A percentile compares a stretch with the other conserved stretches of the same genome.
phyloP scores from a whole-genome alignment of 2,797 vertebrate species.

The Rhynchonycteris naso region DNA sequence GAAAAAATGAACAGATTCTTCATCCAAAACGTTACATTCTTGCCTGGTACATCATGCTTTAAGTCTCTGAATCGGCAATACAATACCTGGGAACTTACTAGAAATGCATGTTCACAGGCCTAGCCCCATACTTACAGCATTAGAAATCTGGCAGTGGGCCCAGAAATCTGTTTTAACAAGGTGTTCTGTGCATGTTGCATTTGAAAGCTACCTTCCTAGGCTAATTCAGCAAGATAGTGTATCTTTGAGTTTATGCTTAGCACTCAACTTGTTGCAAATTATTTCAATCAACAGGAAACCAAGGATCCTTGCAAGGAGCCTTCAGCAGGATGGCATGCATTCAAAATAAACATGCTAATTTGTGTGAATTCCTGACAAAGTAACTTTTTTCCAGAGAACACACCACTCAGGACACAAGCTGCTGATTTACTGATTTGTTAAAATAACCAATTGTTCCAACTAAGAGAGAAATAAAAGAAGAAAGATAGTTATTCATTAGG shows the following conservation, averaged over 20 bases:
- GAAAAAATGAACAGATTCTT: not conserved
- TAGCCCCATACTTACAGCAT: not conserved
- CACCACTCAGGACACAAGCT: slow-evolving; percentile 48
- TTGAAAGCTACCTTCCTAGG: not conserved
- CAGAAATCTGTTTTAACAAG: slow-evolving; percentile 16
- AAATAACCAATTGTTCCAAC: slow-evolving; percentile 54
- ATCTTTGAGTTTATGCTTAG: slow-evolving; percentile 5
- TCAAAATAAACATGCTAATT: slow-evolving; percentile 65
- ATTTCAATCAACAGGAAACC: slow-evolving; percentile 61
- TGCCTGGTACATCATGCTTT: not conserved
- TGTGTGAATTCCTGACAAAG: slow-evolving; percentile 55
- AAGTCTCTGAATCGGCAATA: not conserved
- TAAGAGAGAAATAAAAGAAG: not conserved
- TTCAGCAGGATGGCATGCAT: slow-evolving; percentile 51
- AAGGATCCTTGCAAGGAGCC: slow-evolving; percentile 8
- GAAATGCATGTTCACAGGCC: slow-evolving; percentile 17
- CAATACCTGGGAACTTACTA: not conserved
- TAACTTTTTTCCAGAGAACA: slow-evolving; percentile 68
- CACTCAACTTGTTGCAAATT: slow-evolving; percentile 2
- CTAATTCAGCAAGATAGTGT: not conserved
- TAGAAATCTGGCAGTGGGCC: not conserved
- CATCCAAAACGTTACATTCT: not conserved
- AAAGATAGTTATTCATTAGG: slow-evolving; percentile 28
- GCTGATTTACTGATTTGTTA: slow-evolving; percentile 66
- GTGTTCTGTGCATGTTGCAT: not conserved